Base-by-base conservation (phyloP, 2,113 vertebrate genomes). In the Elanus axillaris region DNA sequence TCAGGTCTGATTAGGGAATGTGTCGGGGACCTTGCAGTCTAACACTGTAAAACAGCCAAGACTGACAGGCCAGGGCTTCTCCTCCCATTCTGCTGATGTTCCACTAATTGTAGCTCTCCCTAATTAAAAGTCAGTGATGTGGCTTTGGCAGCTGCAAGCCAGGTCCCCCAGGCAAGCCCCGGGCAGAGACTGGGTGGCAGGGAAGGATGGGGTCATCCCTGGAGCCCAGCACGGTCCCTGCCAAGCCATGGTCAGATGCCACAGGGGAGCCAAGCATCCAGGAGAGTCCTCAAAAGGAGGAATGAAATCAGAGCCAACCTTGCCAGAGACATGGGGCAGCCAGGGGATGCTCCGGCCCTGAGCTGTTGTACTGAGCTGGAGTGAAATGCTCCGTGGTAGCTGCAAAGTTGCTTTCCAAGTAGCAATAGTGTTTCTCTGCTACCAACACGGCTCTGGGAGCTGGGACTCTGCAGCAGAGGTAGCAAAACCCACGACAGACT, bases 271-370 rank as follows among this genome's bases (percentile, higher is more conserved):
- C 76, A 32, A 29, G 34, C 45, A 36, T 2, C 60, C 81, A 43
- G n/a, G 27, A 50, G 42, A 48, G 62, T 22, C 67, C 58, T 63
- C 56, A 43, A 38, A 34, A 36, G 20, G 27, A 68, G 32, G 8
- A 47, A 17, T 6, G 7, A 63, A 68, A 40, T 21, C 86, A 76
- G 59, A 78, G 38, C 15, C 42, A 62, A 6, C 13, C 16, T 63
- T 48, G 43, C 18, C 38, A 43, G 50, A 45, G 64, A 11, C 0
- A 0, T 10, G 62, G 29, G 71, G 43, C 85, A 48, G 38, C 4
- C 0, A 0, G 25, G 23, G 12, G 18, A 6, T 43, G 77, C 27
- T 32, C 36, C 5, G 3, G 20, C 11, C 55, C 29, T 0, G 1
- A 15, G 32, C 1, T 7, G 1, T 5, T 42, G 40, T 2, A 2